These are phyloP conservation scores for Ganaspis sp. DNA, from an alignment of 1,140 invertebrate genomes.

Conservation along the genomic window DNA sequence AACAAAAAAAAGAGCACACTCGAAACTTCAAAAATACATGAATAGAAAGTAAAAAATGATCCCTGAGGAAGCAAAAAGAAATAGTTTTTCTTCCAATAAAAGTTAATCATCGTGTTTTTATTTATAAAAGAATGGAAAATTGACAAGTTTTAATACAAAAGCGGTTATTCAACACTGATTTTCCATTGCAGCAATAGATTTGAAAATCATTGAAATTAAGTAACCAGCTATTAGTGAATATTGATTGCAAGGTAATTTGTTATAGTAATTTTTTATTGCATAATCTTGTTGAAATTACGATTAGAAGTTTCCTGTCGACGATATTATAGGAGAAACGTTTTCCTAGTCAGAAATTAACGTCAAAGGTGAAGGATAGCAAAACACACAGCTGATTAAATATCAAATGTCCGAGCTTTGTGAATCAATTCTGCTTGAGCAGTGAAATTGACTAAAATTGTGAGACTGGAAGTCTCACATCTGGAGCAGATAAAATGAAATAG, in stretches of 20 bases:
- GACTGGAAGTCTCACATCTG: slow-evolving; percentile 4
- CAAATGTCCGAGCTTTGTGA: neutral
- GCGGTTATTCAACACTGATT: too few relatives aligned
- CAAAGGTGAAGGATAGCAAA: neutral
- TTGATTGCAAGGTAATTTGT: slow-evolving; percentile 3
- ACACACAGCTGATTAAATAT: neutral
- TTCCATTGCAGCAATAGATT: neutral
- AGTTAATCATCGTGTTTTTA: too few relatives aligned
- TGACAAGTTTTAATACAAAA: too few relatives aligned
- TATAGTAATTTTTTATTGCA: slow-evolving; percentile 19
- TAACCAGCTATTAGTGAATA: neutral
- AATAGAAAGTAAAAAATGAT: too few relatives aligned
- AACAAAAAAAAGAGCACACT: too few relatives aligned
- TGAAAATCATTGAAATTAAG: neutral
- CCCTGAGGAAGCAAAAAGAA: too few relatives aligned
- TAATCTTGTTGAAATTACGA: slow-evolving; percentile 7
- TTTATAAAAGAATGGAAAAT: too few relatives aligned
- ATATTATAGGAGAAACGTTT: neutral
- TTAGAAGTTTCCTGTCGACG: slow-evolving; percentile 28
- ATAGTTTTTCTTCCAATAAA: too few relatives aligned
- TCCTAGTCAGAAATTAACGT: neutral
- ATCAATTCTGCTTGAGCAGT: neutral
- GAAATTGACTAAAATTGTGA: neutral
- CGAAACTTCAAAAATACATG: too few relatives aligned
- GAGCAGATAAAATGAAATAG: slow-evolving; percentile 14